These are phyloP conservation scores for Leptinotarsa juncta DNA, from an alignment of 2,888 invertebrate genomes.

Conservation along the genomic window DNA sequence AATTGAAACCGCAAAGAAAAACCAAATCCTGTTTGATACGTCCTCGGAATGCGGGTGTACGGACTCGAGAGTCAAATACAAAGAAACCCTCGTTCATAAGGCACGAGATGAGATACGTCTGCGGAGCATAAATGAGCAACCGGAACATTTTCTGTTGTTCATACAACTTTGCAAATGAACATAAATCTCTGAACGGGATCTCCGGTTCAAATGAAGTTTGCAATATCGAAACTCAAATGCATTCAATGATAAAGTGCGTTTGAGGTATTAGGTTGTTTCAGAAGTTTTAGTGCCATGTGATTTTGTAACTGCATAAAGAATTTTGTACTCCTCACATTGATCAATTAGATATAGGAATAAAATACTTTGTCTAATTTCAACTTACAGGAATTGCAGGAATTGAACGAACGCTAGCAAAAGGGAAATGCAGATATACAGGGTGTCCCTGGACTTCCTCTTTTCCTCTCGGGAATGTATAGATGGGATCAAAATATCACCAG, in stretches of 20 bases:
- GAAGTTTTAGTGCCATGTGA: too few relatives aligned
- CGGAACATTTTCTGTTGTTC: neutral
- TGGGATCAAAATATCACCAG: too few relatives aligned
- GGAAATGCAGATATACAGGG: conserved; percentile 24
- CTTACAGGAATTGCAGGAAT: conserved; percentile 22
- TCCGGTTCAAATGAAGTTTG: too few relatives aligned
- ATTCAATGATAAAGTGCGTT: too few relatives aligned
- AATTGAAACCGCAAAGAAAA: neutral
- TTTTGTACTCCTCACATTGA: too few relatives aligned
- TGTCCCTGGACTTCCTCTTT: too few relatives aligned
- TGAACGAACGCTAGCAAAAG: conserved; percentile 22
- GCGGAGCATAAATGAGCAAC: neutral
- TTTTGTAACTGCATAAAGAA: too few relatives aligned
- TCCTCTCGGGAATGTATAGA: too few relatives aligned
- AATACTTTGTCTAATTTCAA: too few relatives aligned
- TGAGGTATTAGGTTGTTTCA: neutral
- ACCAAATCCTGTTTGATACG: neutral
- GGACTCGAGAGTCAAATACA: neutral
- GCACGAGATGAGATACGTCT: neutral
- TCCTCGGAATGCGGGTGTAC: neutral
- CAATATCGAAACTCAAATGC: too few relatives aligned
- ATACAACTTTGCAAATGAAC: neutral
- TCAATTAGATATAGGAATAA: too few relatives aligned
- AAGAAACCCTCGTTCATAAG: neutral
- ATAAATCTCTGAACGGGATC: too few relatives aligned